Evolutionary conservation across 1,140 invertebrate species (phyloP).

Genomic region (Heliconius hewitsoni): DNA sequence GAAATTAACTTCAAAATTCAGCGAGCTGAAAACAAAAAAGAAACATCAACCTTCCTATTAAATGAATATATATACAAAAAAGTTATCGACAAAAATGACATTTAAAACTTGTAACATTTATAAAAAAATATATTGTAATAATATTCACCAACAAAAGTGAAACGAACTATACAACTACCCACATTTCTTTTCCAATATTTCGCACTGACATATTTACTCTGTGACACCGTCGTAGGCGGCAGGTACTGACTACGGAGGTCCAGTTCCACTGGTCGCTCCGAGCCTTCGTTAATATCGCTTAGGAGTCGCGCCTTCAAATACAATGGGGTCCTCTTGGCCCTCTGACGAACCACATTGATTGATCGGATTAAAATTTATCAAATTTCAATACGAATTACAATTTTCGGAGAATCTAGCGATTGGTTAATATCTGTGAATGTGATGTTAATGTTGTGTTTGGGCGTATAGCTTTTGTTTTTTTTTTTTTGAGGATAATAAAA

Average conservation of each 20-base stretch:
- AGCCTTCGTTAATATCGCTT: conserved; percentile 72
- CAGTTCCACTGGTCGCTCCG: conserved; percentile 48
- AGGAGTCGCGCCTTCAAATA: conserved; percentile 65
- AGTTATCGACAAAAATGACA: too few species aligned
- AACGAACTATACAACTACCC: background rate
- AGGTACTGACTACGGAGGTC: conserved; percentile 48
- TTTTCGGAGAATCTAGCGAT: conserved; percentile 12
- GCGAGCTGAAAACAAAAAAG: too few species aligned
- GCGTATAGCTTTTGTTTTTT: too few species aligned
- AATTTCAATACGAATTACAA: conserved; percentile 33
- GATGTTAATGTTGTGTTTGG: too few species aligned
- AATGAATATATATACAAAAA: too few species aligned
- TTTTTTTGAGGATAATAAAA: too few species aligned
- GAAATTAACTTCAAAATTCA: too few species aligned
- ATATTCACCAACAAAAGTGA: background rate
- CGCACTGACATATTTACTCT: conserved; percentile 18
- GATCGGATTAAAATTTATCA: conserved; percentile 52
- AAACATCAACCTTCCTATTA: too few species aligned
- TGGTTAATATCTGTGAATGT: background rate
- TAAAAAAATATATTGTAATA: too few species aligned
- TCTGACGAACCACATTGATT: conserved; percentile 53
- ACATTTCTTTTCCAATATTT: background rate
- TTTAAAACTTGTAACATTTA: too few species aligned
- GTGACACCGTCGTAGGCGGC: conserved; percentile 32
- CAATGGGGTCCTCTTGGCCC: conserved; percentile 48